phyloP scores from a whole-genome alignment of 2,797 vertebrate species.

The Typhlichthys subterraneus region DNA sequence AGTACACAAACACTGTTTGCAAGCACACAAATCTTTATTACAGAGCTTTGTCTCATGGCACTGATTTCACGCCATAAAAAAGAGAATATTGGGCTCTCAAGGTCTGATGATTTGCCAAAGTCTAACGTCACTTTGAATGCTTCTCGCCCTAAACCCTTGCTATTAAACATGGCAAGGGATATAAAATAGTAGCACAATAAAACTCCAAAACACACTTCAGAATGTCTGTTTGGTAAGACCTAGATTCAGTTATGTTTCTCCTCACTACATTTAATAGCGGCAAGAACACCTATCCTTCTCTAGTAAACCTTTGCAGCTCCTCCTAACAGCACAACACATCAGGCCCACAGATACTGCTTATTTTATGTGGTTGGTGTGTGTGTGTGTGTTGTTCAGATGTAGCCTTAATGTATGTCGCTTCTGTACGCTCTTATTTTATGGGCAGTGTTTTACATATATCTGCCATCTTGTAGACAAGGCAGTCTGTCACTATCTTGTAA shows the following conservation, averaged over 20 bases:
- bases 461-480: neutral
- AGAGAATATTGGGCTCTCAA: neutral
- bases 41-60: no score
- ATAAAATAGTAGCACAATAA: neutral
- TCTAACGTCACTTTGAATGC: neutral
- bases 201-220: neutral
- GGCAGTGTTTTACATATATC: neutral
- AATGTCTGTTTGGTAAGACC: neutral
- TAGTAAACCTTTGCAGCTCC: neutral
- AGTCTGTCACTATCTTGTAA: neutral
- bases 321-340: neutral
- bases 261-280: neutral
- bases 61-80: no score
- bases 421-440: no score
- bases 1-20: no score
- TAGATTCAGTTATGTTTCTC: neutral
- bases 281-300: neutral
- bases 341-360: no score
- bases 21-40: no score
- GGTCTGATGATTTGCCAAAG: constrained; percentile 1
- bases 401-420: neutral
- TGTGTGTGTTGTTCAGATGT: neutral
- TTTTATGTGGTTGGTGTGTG: constrained; percentile 2
- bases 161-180: neutral
- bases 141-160: neutral